These are phyloP conservation scores for Anoplolepis gracilipes DNA, from an alignment of 1,140 invertebrate genomes.

Conservation along the genomic window DNA sequence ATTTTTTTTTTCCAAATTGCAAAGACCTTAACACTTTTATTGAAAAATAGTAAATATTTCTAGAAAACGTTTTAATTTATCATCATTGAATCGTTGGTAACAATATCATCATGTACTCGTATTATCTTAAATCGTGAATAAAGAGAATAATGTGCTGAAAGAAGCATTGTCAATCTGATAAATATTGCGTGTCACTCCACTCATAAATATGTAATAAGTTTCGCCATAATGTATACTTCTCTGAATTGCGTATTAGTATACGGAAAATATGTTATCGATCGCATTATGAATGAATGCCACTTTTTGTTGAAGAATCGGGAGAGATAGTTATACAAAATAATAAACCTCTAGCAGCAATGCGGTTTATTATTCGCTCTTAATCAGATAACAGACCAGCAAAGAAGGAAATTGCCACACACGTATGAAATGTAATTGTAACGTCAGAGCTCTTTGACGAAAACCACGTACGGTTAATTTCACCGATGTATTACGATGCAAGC, in stretches of 20 bases:
- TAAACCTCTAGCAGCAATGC: neutral
- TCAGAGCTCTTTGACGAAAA: slow-evolving; percentile 13
- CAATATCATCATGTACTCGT: neutral
- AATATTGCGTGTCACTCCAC: slow-evolving; percentile 43
- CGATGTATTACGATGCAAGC: neutral
- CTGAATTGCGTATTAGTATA: slow-evolving; percentile 31
- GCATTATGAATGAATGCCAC: slow-evolving; percentile 12
- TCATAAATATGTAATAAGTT: slow-evolving; percentile 46
- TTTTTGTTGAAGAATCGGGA: slow-evolving; percentile 9
- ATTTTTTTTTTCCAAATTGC: neutral
- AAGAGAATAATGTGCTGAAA: slow-evolving; percentile 50
- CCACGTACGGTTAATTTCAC: neutral
- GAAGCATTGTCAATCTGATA: slow-evolving; percentile 51
- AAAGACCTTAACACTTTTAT: neutral
- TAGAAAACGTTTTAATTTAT: neutral
- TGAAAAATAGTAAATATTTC: neutral
- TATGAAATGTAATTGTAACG: slow-evolving; percentile 27
- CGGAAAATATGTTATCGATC: slow-evolving; percentile 39
- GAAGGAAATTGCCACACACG: neutral
- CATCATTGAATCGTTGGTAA: slow-evolving; percentile 19
- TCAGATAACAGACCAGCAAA: slow-evolving; percentile 13
- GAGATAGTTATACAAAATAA: slow-evolving; percentile 26
- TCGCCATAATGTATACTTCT: slow-evolving; percentile 13
- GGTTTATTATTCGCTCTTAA: slow-evolving; percentile 3
- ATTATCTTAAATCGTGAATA: neutral